These are phyloP conservation scores for Aphelocoma californica DNA, from an alignment of 2,797 vertebrate genomes.

Conservation along the genomic window DNA sequence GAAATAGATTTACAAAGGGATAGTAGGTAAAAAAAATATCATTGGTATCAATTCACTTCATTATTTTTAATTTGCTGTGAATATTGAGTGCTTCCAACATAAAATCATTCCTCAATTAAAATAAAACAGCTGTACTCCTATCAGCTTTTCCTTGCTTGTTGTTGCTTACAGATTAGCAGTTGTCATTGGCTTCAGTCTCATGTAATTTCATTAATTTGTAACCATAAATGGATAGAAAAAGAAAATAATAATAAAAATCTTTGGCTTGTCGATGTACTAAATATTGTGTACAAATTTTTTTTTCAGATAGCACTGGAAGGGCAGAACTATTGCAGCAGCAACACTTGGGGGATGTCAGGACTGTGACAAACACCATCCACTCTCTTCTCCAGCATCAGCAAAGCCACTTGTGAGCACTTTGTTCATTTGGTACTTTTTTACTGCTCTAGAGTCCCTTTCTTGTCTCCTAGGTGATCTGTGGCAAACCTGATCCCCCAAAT, in stretches of 20 bases:
- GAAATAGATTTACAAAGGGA: slow-evolving; percentile 83
- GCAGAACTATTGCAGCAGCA: not conserved
- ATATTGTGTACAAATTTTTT: not conserved
- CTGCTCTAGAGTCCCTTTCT: not conserved
- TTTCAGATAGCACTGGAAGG: not conserved
- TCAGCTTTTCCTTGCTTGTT: slow-evolving; percentile 74
- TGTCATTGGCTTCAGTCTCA: slow-evolving; percentile 77
- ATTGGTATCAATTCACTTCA: slow-evolving; percentile 81
- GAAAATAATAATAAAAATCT: slow-evolving; percentile 23
- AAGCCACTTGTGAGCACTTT: not conserved
- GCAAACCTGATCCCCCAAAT: not conserved
- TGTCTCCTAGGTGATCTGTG: not conserved
- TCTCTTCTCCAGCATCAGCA: not conserved
- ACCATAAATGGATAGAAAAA: slow-evolving; percentile 73
- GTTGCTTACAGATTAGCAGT: slow-evolving; percentile 79
- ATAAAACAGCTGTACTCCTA: slow-evolving; percentile 78
- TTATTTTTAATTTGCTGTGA: slow-evolving; percentile 82
- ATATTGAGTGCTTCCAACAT: slow-evolving; percentile 80
- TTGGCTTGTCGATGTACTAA: slow-evolving; percentile 43
- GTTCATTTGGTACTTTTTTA: not conserved
- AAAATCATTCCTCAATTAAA: slow-evolving; percentile 80
- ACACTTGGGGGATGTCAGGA: not conserved
- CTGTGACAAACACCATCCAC: not conserved
- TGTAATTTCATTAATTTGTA: slow-evolving; percentile 79
- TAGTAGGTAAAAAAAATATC: slow-evolving; percentile 76